phyloP scores from a whole-genome alignment of 2,797 vertebrate genomes.

The Sandelia bainsii region DNA sequence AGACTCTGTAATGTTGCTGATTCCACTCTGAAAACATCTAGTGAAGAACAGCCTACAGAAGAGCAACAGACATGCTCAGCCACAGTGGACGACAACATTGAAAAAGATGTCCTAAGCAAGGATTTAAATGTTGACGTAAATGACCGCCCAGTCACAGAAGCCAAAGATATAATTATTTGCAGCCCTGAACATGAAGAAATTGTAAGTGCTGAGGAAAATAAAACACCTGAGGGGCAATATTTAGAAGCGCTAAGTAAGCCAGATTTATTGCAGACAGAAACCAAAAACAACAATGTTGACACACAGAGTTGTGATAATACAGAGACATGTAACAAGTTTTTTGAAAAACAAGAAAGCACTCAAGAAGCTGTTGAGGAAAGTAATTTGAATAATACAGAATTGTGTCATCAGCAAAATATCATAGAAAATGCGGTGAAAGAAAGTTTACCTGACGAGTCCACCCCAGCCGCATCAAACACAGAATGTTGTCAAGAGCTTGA shows the following conservation, averaged over 20 bases:
- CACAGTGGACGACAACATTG: slow-evolving; percentile 2
- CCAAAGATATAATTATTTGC: slow-evolving; percentile 26
- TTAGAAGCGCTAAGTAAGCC: not conserved
- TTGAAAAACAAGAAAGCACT: slow-evolving; percentile 9
- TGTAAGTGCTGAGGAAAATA: slow-evolving; percentile 35
- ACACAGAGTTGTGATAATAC: slow-evolving; percentile 8
- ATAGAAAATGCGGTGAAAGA: not conserved
- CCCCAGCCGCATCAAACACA: not conserved
- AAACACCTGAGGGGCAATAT: slow-evolving; percentile 4
- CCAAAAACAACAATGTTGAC: slow-evolving; percentile 16
- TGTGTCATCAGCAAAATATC: slow-evolving; percentile 14
- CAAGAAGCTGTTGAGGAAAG: slow-evolving; percentile 17
- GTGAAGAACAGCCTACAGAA: slow-evolving; percentile 33
- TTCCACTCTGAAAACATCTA: slow-evolving; percentile 27
- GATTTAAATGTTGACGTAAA: slow-evolving; percentile 26
- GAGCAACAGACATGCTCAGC: slow-evolving; percentile 19
- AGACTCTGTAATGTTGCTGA: slow-evolving; percentile 19
- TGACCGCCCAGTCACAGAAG: slow-evolving; percentile 32
- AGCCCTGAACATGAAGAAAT: slow-evolving; percentile 15
- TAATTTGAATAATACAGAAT: slow-evolving; percentile 9
- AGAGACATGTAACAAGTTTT: slow-evolving; percentile 5
- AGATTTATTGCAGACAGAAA: slow-evolving; percentile 32
- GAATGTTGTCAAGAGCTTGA: slow-evolving; percentile 41
- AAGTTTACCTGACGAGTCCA: not conserved
- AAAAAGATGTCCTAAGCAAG: slow-evolving; percentile 15